Evolutionary conservation across 2,888 invertebrate genomes (phyloP).

Genomic region (Dynastes grantii): DNA sequence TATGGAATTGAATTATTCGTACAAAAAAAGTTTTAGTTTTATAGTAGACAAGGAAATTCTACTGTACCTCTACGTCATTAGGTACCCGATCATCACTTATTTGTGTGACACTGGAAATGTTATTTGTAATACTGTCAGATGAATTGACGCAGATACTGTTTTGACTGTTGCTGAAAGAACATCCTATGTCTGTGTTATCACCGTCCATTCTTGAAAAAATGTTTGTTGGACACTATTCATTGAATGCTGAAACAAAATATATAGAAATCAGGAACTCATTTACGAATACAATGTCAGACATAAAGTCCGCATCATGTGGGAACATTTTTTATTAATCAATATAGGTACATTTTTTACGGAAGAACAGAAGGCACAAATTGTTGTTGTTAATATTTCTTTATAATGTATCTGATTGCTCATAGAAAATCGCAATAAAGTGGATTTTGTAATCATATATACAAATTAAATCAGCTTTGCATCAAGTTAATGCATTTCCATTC

Average conservation of each 20-base stretch:
- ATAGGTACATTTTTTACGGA: too few relatives aligned
- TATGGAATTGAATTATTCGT: not conserved
- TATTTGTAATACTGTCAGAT: not conserved
- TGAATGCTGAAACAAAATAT: constrained; percentile 15
- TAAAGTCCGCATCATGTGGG: too few relatives aligned
- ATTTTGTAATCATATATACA: too few relatives aligned
- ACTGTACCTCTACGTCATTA: constrained; percentile 23
- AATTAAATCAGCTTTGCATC: too few relatives aligned
- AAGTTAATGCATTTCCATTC: too few relatives aligned
- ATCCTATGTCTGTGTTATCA: constrained; percentile 32
- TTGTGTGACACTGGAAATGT: constrained; percentile 8
- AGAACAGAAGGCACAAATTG: too few relatives aligned
- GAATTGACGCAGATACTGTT: not conserved
- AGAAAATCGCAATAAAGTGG: too few relatives aligned
- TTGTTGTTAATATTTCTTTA: too few relatives aligned
- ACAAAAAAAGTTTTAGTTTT: not conserved
- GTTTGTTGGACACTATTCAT: not conserved
- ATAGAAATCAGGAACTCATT: too few relatives aligned
- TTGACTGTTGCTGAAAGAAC: constrained; percentile 8
- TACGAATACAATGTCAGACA: too few relatives aligned
- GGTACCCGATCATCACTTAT: not conserved
- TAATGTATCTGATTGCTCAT: too few relatives aligned
- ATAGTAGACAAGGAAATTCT: not conserved
- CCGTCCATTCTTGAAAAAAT: constrained; percentile 30
- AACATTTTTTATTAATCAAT: too few relatives aligned